Conservation (phyloP, 2,113 vertebrate species). For the Psettodes erumei region DNA sequence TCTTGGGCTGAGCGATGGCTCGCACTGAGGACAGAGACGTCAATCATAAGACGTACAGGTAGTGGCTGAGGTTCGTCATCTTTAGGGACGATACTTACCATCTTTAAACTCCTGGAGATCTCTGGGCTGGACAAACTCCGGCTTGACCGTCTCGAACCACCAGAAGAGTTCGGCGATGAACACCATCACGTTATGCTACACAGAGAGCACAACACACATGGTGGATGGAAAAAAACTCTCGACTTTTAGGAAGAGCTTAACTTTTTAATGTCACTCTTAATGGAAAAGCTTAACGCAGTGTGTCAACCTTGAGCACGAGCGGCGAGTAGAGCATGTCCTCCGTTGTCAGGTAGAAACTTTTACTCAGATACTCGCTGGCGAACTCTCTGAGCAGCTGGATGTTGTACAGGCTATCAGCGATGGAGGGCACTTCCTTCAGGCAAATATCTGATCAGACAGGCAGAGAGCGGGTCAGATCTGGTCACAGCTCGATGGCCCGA, state of each 20-base stretch:
- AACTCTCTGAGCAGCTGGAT: slow-evolving; percentile 94
- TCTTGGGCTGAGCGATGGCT: slow-evolving; percentile 87
- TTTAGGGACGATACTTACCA: slow-evolving; percentile 81
- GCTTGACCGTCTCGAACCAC: slow-evolving; percentile 98
- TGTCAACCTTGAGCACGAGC: slow-evolving; percentile 91
- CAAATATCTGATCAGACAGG: slow-evolving; percentile 88
- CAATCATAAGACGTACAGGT: too few relatives aligned
- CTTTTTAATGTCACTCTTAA: background rate
- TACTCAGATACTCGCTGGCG: slow-evolving; percentile 90
- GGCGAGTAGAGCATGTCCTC: slow-evolving; percentile 96
- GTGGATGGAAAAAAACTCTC: background rate
- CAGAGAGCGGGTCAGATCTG: slow-evolving; percentile 42
- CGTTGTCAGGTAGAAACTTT: slow-evolving; percentile 92
- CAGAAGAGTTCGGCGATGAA: slow-evolving; percentile 98
- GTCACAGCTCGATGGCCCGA: slow-evolving; percentile 47
- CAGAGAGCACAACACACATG: background rate
- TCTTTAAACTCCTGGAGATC: slow-evolving; percentile 94
- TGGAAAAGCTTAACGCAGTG: background rate
- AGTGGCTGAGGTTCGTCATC: too few relatives aligned
- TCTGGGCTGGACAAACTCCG: slow-evolving; percentile 94
- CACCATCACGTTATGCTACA: slow-evolving; percentile 84
- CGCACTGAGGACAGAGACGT: slow-evolving; percentile 81
- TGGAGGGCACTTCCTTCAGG: slow-evolving; percentile 92
- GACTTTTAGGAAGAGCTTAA: background rate
- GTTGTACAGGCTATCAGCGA: slow-evolving; percentile 95